Conservation (phyloP, 2,888 invertebrate species). For the Anagyrus pseudococci region DNA sequence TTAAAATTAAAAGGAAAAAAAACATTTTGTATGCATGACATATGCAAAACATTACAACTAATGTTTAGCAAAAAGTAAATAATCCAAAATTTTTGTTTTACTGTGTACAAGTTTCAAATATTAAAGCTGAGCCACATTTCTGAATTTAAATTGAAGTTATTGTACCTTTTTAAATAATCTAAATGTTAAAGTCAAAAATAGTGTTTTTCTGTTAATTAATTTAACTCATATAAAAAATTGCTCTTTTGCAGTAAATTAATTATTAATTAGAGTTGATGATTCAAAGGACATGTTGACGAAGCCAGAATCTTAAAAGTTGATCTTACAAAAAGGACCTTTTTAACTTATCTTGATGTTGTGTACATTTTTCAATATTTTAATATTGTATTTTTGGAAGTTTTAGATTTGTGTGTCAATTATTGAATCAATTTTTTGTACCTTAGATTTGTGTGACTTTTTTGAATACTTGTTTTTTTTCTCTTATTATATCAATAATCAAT, state of each 20-base stretch:
- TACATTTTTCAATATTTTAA: constrained; percentile 36
- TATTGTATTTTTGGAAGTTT: constrained; percentile 36
- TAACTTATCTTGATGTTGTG: constrained; percentile 37
- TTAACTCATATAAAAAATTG: constrained; percentile 10
- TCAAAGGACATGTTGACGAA: constrained; percentile 38
- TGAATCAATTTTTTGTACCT: background rate
- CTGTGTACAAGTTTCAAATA: constrained; percentile 8
- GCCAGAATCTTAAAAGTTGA: constrained; percentile 38
- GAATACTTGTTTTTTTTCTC: constrained; percentile 5
- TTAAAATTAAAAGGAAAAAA: background rate
- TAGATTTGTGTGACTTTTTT: constrained; percentile 10
- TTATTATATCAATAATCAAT: constrained; percentile 2
- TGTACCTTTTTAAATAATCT: constrained; percentile 2
- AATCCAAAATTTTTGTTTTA: constrained; percentile 9
- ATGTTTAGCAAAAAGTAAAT: no score
- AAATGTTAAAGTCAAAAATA: background rate
- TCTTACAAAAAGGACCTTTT: constrained; percentile 39
- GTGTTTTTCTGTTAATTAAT: constrained; percentile 2
- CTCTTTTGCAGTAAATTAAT: constrained; percentile 25
- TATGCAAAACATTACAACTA: no score
- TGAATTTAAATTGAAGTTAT: constrained; percentile 19
- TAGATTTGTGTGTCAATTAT: constrained; percentile 39
- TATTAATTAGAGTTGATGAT: constrained; percentile 2
- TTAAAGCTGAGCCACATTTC: constrained; percentile 28
- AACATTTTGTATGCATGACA: no score